A percentile compares a stretch with the other conserved stretches of the same genome.
These are phyloP conservation scores for Limnephilus auricula DNA, from an alignment of 2,888 invertebrate species.

Conservation along the genomic window DNA sequence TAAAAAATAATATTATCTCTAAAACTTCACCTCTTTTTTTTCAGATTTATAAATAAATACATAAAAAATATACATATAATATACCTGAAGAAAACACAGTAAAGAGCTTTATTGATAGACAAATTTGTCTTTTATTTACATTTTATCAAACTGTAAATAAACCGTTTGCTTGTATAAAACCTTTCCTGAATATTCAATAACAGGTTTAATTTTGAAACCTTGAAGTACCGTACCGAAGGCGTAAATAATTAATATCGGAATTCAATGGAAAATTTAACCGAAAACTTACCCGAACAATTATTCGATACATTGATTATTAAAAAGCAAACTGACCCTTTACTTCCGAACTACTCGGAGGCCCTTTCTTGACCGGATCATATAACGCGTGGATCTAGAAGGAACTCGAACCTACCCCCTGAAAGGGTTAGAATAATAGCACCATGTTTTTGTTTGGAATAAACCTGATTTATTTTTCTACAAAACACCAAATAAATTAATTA, in stretches of 20 bases:
- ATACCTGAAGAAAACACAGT: not conserved
- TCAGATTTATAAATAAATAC: not conserved
- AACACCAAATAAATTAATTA: not conserved
- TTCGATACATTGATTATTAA: slow-evolving; percentile 51
- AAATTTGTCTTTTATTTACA: not conserved
- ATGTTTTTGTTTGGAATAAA: not conserved
- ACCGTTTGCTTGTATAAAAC: slow-evolving; percentile 7
- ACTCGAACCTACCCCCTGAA: not conserved
- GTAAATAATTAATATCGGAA: slow-evolving; percentile 46
- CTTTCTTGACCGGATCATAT: slow-evolving; percentile 21
- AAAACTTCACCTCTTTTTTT: not conserved
- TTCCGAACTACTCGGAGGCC: slow-evolving; percentile 26
- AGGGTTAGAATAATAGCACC: not conserved
- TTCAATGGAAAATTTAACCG: slow-evolving; percentile 37
- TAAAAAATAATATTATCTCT: too few relatives aligned
- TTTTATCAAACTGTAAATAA: slow-evolving; percentile 21
- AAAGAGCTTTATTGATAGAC: slow-evolving; percentile 11
- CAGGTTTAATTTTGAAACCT: not conserved
- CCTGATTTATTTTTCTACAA: not conserved
- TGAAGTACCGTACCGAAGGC: slow-evolving; percentile 9
- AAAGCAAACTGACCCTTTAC: slow-evolving; percentile 50
- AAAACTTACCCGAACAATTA: slow-evolving; percentile 45
- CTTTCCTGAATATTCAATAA: slow-evolving; percentile 29
- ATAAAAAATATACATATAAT: not conserved
- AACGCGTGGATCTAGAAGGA: not conserved